Evolutionary conservation across 2,113 vertebrate genomes (phyloP), one percentile per base, ranked within the genome.

Genomic region (Antechinus flavipes): DNA sequence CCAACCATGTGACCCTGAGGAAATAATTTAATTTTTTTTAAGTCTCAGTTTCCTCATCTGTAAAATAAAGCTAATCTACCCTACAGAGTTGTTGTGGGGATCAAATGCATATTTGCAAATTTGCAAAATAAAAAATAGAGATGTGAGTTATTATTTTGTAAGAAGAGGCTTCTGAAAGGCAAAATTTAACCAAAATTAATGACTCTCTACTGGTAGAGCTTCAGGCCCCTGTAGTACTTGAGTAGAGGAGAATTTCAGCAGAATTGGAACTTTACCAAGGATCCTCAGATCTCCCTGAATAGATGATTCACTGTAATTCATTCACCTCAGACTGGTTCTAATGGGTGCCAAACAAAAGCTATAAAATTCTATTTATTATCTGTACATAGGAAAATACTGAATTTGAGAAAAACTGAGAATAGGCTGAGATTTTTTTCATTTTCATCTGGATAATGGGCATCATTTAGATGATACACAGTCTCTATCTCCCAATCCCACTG

Each of bases 331-430:
- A 92, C 96, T 96, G 68, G 35, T n/a, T 76, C 68, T 76, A 76
- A 76, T 42, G 12, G 68, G n/a, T 76, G 68, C 35, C 68, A 76
- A 76, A 42, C 16, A 95, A 96, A 96, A 98, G 96, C 95, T 93
- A 92, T 93, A 94, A 90, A 96, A 97, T 95, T 42, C 54, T 84
- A 96, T 96, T 91, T 93, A 53, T 98, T 97, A 96, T 97, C 93
- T 97, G 93, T 76, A 76, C 19, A 42, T 76, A 68, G 61, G 35
- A 76, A 42, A 76, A 76, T 16, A 42, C 6, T n/a, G 46, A 92
- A 90, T 97, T 97, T 98, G 96, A 93, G 91, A 95, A 97, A 96
- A 97, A 92, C 96, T 97, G 97, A 96, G 10, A 95, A 91, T 30
- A 52, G 16, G 52, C 95, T 95, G 91, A 92, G 50, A 22, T 22